A percentile compares a stretch with the other conserved stretches of the same genome.
Conservation (phyloP, 2,888 invertebrate species). For the Ornithoptera priamus region DNA sequence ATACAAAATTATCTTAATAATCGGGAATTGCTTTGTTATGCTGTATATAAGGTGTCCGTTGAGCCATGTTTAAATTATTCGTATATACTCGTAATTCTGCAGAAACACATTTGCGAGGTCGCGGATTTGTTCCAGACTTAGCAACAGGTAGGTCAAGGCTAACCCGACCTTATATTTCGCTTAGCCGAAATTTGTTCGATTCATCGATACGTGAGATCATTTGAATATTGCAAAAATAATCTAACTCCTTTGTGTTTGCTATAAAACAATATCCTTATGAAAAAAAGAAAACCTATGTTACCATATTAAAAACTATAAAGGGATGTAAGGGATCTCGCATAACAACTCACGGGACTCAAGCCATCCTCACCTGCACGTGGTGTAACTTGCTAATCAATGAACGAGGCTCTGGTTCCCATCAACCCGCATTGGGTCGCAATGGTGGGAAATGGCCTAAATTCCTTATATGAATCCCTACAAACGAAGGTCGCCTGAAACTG, state of each 20-base stretch:
- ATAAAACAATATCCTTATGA: no score
- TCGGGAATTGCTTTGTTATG: not conserved
- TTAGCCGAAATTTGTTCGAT: not conserved
- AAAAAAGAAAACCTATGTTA: no score
- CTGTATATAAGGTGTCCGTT: not conserved
- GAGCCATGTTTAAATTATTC: not conserved
- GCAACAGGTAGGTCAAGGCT: conserved; percentile 24
- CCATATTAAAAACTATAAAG: no score
- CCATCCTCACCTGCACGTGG: no score
- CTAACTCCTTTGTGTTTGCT: not conserved
- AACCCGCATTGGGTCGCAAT: no score
- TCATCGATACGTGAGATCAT: not conserved
- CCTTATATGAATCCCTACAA: no score
- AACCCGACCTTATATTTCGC: not conserved
- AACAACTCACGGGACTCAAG: no score
- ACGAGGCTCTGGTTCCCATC: no score
- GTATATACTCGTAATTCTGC: not conserved
- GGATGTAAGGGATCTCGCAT: no score
- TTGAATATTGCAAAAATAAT: not conserved
- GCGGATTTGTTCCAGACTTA: conserved; percentile 3
- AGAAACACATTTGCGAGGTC: not conserved
- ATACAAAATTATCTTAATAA: not conserved
- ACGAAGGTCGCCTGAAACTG: no score
- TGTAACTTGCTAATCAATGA: no score
- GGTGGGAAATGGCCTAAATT: no score